A percentile compares a stretch with the other conserved stretches of the same genome.
Conservation (phyloP, 2,113 vertebrate genomes). For the Melierax canorus region DNA sequence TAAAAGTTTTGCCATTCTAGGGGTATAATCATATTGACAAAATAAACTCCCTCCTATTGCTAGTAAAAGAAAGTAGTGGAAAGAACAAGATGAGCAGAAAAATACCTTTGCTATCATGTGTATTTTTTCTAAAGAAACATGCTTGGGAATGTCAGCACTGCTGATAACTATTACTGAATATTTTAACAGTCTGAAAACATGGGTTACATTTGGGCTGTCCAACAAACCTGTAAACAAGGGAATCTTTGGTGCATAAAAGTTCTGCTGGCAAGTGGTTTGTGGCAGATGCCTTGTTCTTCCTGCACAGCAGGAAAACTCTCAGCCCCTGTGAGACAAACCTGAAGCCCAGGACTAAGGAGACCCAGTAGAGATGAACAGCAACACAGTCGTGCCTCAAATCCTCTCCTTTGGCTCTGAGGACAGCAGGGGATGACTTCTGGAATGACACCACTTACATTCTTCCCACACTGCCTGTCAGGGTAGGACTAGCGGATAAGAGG, state of each 20-base stretch:
- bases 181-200: background rate
- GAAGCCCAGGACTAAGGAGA: background rate
- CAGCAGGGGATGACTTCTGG: background rate
- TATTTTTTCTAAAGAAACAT: background rate
- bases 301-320: background rate
- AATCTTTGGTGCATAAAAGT: background rate
- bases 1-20: background rate
- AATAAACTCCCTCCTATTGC: background rate
- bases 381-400: background rate
- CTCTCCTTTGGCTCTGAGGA: background rate
- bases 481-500: background rate
- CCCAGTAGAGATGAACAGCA: background rate
- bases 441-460: conserved; percentile 1
- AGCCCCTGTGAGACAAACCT: background rate
- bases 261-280: background rate
- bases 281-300: background rate
- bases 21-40: background rate
- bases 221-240: background rate
- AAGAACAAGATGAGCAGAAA: background rate
- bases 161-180: background rate
- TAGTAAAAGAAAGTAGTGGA: background rate
- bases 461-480: conserved; percentile 6
- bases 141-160: background rate
- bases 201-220: background rate
- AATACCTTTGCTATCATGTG: background rate